Evolutionary conservation across 2,888 invertebrate species (phyloP), one percentile per base, ranked within the genome.

Genomic region (Sipha maydis): DNA sequence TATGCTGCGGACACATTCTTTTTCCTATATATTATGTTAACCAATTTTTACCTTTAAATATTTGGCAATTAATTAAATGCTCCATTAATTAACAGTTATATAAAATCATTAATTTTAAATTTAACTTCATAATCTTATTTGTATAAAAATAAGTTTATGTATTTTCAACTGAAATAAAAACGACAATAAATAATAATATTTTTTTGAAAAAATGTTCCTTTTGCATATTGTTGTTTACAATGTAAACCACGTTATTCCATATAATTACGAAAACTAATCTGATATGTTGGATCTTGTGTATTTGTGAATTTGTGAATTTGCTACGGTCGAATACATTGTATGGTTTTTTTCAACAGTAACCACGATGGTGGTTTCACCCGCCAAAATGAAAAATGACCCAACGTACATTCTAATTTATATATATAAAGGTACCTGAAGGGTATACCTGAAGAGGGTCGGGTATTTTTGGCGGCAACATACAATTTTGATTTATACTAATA

Each of bases 331-430:
- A n/a, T 38, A 19, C 7, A 3, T 34, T 14, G 48, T 61, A 67
- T 7, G 25, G 48, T 77, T 8, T 9, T 56, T 38, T 11, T 48
- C 31, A 67, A 38, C 25, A 67, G 73, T 41, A 41, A 71, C 48
- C 28, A 21, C 28, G 38, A 38, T n/a, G 34, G 84, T 21, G 76
- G 76, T 77, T 85, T 85, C 77, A 67, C 76, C 85, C 67, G 77
- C 77, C 85, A 85, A 85, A 85, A 85, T 85, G 76, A 85, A 67
- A 85, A 77, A 77, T 85, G 77, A 85, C 77, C 77, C 77, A 41
- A 25, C 61, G 56, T 11, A 14, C 48, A 75, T 73, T 14, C 85
- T 48, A 67, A 67, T 48, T 14, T 48, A 48, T 11, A 9, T 8
- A 41, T 48, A 48, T 48, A 48, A 5, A 41, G 41, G 41, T 48